These are phyloP conservation scores for Drosophila rufa DNA, from an alignment of 1,140 invertebrate genomes.

Conservation along the genomic window DNA sequence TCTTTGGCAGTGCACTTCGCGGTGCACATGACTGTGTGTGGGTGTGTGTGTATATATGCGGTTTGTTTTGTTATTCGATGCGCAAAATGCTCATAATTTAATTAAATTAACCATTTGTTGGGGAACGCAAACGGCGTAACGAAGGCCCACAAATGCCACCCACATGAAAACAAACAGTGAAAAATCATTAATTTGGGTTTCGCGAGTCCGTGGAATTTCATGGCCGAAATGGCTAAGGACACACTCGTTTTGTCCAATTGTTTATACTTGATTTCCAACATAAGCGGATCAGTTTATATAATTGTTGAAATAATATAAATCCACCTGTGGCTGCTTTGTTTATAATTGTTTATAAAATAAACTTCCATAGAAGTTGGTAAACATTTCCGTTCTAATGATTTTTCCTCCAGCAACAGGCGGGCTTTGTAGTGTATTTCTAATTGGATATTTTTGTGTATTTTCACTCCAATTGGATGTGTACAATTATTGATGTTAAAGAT, in stretches of 20 bases:
- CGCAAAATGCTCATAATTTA: conserved; percentile 57
- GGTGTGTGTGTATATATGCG: conserved; percentile 35
- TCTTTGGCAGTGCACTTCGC: conserved; percentile 5
- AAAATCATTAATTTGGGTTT: conserved; percentile 25
- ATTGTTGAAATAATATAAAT: conserved; percentile 4
- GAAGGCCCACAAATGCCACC: background rate
- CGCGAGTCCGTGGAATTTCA: background rate
- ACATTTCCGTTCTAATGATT: background rate
- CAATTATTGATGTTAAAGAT: background rate
- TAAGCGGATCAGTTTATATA: background rate
- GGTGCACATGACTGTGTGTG: conserved; percentile 34
- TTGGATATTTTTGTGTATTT: background rate
- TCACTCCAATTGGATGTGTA: background rate
- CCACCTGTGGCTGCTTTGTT: background rate
- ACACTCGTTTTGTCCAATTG: background rate
- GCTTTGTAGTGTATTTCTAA: background rate
- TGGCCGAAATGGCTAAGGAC: conserved; percentile 21
- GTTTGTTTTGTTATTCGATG: conserved; percentile 74
- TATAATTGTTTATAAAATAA: conserved; percentile 6
- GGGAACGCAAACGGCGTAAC: conserved; percentile 19
- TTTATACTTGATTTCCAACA: background rate
- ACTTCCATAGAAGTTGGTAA: background rate
- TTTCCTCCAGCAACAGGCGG: conserved; percentile 17
- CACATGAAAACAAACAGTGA: background rate
- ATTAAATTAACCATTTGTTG: conserved; percentile 60